Conservation (phyloP, 2,888 invertebrate species). For the Apodemia mormo region DNA sequence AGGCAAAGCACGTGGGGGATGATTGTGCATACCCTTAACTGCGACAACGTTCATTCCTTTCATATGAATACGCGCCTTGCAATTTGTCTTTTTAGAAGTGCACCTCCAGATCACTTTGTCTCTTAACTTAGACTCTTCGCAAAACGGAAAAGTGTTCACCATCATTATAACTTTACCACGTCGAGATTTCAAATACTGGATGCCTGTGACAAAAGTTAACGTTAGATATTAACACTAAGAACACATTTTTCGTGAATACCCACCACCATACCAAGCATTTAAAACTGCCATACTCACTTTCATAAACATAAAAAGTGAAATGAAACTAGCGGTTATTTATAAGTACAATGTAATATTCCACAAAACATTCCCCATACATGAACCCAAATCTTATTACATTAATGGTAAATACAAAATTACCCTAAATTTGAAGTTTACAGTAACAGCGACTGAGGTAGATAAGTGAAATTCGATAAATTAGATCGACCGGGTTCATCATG, state of each 20-base stretch:
- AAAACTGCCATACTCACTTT: neutral
- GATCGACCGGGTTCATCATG: conserved; percentile 39
- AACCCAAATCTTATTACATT: conserved; percentile 71
- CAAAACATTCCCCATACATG: conserved; percentile 78
- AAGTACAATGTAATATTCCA: conserved; percentile 81
- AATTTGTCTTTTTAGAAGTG: conserved; percentile 79
- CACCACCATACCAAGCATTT: conserved; percentile 27
- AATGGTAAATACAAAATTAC: conserved; percentile 79
- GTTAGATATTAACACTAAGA: conserved; percentile 45
- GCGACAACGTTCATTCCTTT: conserved; percentile 72
- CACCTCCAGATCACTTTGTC: conserved; percentile 80
- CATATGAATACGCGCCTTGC: conserved; percentile 78
- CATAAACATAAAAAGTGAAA: conserved; percentile 42
- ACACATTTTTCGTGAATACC: conserved; percentile 27
- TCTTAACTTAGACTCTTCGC: conserved; percentile 76
- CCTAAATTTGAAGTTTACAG: conserved; percentile 66
- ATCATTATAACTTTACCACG: conserved; percentile 79
- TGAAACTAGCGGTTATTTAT: conserved; percentile 75
- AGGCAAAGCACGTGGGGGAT: conserved; percentile 67
- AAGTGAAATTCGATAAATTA: conserved; percentile 45
- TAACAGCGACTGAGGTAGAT: conserved; percentile 74
- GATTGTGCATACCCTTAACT: conserved; percentile 78
- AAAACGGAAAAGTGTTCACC: conserved; percentile 80
- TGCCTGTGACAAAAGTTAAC: conserved; percentile 64
- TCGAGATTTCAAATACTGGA: conserved; percentile 76